Evolutionary conservation across 2,888 invertebrate species (phyloP), one percentile per base, ranked within the genome.

Genomic region (Panzeria rudis): DNA sequence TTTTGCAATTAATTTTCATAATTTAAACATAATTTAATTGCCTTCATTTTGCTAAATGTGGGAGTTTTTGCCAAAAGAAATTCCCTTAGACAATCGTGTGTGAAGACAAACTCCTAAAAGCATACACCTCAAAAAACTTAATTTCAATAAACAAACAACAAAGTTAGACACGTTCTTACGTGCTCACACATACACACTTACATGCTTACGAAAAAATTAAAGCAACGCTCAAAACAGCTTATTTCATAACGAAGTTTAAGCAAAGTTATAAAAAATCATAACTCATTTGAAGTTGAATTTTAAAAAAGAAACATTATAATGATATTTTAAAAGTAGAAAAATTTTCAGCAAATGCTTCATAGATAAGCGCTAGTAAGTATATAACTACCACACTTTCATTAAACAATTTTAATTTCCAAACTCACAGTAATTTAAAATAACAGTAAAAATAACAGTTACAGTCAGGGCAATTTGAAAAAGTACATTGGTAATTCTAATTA

Each of bases 1-100:
- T 85, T 85, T 78, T 78, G 85, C 82, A 85, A 85, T 85, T 85
- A 85, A 78, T 85, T 85, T 78, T 78, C 78, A 82, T 82, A 82
- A 85, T 85, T 82, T 75, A 82, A 85, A 69, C 66, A 64, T 82
- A 82, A 85, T 85, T 85, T 85, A 85, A 85, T 85, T 85, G 85
- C 85, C 71, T 85, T 75, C 72, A 82, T 75, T 85, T 73, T 50
- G 23, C 17, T 35, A 23, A 61, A 35, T 35, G 61, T 23, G n/a
- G 3, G 17, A 61, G 52, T 50, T 66, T 73, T 64, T 38, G 29
- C 17, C 44, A 50, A 50, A 64, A 69, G 15, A 52, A 69, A 56
- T 38, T 3, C 64, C 38, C 47, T 25, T 15, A 76, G 17, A 62
- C n/a, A 44, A n/a, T 23, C 15, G 15, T 62, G 9, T 32, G 32